Evolutionary conservation across 2,888 invertebrate genomes (phyloP), one percentile per base, ranked within the genome.

Genomic region (Tachystola acroxantha): DNA sequence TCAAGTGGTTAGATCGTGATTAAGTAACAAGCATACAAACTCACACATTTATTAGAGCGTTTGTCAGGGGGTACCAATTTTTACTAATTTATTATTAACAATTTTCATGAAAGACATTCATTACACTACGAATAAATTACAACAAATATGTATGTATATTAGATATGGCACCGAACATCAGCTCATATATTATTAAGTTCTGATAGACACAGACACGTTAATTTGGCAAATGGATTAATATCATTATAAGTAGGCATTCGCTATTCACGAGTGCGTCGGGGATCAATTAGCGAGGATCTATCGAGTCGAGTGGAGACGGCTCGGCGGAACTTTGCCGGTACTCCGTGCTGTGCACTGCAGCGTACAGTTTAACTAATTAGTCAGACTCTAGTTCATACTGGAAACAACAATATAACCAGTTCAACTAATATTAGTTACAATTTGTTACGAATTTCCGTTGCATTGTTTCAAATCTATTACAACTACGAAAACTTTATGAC

Each of bases 231-330:
- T 29, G 29, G 26, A 32, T 19, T 27, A 24, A 25, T 31, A 12
- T 35, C 27, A 40, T 26, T 32, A 43, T 6, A 6, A 5, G 13
- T 29, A 28, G 50, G 51, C 50, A 48, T 54, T 62, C 59, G 53
- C 50, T 48, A 49, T 49, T 49, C 48, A 53, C 49, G 56, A 53
- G 53, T 52, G 50, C 51, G 46, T 53, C 53, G 57, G 59, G 57
- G 55, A 64, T 62, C 59, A 65, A 67, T 65, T 65, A 66, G 57
- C 10, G 11, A 10, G 50, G 53, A 56, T 59, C 34, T 33, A 39
- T 32, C 22, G 28, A 34, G 32, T 24, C 20, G 6, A 19, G n/a
- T 20, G 9, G 37, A 40, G 36, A 37, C 31, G 39, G 39, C 39
- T 14, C 10, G 14, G 22, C 24, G 16, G 37, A 34, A 34, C 41